A percentile compares a stretch with the other conserved stretches of the same genome.
These are phyloP conservation scores for Xylocampa areola DNA, from an alignment of 2,888 invertebrate genomes.

Conservation along the genomic window DNA sequence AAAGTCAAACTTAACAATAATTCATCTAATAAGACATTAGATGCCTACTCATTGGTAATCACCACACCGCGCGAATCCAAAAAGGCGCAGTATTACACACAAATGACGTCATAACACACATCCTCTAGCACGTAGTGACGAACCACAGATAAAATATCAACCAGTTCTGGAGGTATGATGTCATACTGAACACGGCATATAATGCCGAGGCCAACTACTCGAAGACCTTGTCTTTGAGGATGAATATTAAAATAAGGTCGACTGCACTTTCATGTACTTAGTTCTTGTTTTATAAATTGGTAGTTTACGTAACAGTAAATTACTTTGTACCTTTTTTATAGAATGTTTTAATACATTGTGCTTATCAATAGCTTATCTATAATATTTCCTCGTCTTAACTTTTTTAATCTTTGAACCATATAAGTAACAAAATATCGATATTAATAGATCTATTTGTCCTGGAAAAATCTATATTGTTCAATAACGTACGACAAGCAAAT, in stretches of 20 bases:
- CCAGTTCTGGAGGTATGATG: conserved; percentile 65
- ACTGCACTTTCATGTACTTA: conserved; percentile 35
- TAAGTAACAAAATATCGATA: no score
- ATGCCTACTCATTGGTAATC: conserved; percentile 8
- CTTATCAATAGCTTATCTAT: no score
- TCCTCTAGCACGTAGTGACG: conserved; percentile 49
- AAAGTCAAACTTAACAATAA: neutral
- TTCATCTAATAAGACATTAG: neutral
- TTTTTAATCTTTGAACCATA: no score
- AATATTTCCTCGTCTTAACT: no score
- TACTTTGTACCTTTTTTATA: no score
- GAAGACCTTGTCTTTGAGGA: conserved; percentile 60
- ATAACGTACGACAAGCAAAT: neutral
- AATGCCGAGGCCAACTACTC: conserved; percentile 63
- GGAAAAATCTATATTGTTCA: no score
- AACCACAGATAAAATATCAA: conserved; percentile 44
- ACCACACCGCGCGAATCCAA: conserved; percentile 12
- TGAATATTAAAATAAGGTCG: conserved; percentile 57
- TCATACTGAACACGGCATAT: conserved; percentile 65
- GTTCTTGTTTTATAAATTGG: conserved; percentile 1
- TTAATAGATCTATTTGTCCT: no score
- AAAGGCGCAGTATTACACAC: conserved; percentile 23
- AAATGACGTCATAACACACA: conserved; percentile 48
- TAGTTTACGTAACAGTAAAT: neutral
- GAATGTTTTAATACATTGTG: no score